Percentiles rank a stretch among this genome's conserved stretches.
These are phyloP conservation scores for Hozukius guyotensis DNA, from an alignment of 2,797 vertebrate genomes.

Conservation along the genomic window DNA sequence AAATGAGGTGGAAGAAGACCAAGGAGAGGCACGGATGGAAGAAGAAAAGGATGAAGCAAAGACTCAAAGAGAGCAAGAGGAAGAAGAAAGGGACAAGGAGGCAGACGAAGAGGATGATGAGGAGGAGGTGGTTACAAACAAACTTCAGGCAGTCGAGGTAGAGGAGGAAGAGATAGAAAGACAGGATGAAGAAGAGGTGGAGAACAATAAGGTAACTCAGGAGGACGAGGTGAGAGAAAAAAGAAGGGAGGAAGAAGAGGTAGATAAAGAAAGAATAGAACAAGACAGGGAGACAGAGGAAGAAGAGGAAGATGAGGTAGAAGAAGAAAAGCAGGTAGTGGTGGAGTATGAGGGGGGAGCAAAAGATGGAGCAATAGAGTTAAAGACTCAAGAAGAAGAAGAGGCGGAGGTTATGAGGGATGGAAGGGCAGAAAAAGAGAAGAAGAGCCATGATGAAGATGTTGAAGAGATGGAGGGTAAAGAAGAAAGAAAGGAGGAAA, in stretches of 20 bases:
- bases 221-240: background rate
- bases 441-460: background rate
- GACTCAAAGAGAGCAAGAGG: background rate
- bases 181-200: background rate
- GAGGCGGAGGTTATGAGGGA: background rate
- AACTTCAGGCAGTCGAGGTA: background rate
- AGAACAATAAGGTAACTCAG: background rate
- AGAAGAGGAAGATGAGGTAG: background rate
- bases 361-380: background rate
- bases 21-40: background rate
- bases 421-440: background rate
- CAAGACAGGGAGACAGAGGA: background rate
- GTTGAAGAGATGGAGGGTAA: background rate
- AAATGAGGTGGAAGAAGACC: background rate
- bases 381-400: background rate
- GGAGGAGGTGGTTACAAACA: background rate
- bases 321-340: background rate
- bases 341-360: background rate
- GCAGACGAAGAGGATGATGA: background rate
- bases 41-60: background rate
- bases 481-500: background rate
- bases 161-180: background rate
- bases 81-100: background rate
- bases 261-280: background rate
- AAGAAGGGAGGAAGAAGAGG: background rate